A percentile compares a stretch with the other conserved stretches of the same genome.
These are phyloP conservation scores for Amphilophus citrinellus DNA, from an alignment of 2,113 vertebrate species.

Conservation along the genomic window DNA sequence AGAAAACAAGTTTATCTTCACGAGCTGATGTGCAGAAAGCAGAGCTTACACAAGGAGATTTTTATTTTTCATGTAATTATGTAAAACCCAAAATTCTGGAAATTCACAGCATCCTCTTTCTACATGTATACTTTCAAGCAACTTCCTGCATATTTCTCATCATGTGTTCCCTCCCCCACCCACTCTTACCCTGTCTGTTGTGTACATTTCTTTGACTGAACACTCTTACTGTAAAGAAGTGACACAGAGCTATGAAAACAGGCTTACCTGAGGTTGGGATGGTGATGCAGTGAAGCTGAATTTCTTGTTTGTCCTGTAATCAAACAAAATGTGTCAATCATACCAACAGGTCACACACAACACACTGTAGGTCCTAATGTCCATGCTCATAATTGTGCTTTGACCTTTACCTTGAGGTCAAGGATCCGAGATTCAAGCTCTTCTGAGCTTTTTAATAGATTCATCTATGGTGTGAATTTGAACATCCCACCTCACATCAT, in stretches of 20 bases:
- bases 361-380: too few relatives aligned
- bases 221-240: not conserved
- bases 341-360: not conserved
- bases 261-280: constrained; percentile 93
- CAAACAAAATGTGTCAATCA: constrained; percentile 17
- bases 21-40: not conserved
- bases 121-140: not conserved
- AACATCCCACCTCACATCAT: too few relatives aligned
- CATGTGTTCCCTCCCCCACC: not conserved
- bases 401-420: too few relatives aligned
- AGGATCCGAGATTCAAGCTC: too few relatives aligned
- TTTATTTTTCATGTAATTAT: not conserved
- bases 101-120: not conserved
- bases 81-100: not conserved
- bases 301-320: constrained; percentile 85
- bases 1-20: not conserved
- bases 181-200: not conserved
- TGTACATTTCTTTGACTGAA: not conserved
- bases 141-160: not conserved
- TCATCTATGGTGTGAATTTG: too few relatives aligned
- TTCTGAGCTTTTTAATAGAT: too few relatives aligned
- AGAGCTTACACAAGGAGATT: not conserved
- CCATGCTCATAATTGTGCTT: too few relatives aligned
- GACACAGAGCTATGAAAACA: not conserved
- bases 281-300: constrained; percentile 97